These are phyloP conservation scores for Megaleporinus macrocephalus DNA, from an alignment of 2,113 vertebrate genomes.

Conservation along the genomic window DNA sequence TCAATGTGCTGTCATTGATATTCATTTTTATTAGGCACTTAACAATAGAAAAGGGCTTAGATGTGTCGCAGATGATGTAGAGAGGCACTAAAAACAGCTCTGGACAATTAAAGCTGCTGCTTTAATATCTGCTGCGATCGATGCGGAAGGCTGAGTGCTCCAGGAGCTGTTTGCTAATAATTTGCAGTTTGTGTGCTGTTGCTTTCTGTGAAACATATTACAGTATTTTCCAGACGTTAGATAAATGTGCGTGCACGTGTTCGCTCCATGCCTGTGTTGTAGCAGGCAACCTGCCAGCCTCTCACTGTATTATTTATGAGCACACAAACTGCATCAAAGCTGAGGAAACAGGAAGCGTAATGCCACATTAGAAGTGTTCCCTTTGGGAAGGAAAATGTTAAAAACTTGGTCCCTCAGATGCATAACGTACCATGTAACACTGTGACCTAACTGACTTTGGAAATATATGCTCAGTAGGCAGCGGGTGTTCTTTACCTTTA, in stretches of 20 bases:
- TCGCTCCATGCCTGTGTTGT: background rate
- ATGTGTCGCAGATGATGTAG: slow-evolving; percentile 51
- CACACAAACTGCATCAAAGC: slow-evolving; percentile 18
- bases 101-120: slow-evolving; percentile 40
- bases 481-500: background rate
- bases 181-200: background rate
- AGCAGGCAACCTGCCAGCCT: background rate
- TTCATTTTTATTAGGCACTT: slow-evolving; percentile 45
- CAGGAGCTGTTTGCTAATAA: slow-evolving; percentile 36
- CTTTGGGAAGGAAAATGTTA: slow-evolving; percentile 16
- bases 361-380: slow-evolving; percentile 13
- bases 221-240: background rate
- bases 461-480: slow-evolving; percentile 20
- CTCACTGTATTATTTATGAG: slow-evolving; percentile 42
- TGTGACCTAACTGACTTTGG: background rate
- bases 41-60: slow-evolving; percentile 48
- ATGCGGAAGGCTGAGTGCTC: slow-evolving; percentile 31
- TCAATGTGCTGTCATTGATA: slow-evolving; percentile 39
- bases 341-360: background rate
- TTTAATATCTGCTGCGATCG: slow-evolving; percentile 30
- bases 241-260: background rate
- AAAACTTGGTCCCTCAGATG: slow-evolving; percentile 5
- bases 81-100: slow-evolving; percentile 42
- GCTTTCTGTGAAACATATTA: background rate
- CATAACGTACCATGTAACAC: background rate